Conservation (phyloP, 2,888 invertebrate genomes). For the Amiota communis region DNA sequence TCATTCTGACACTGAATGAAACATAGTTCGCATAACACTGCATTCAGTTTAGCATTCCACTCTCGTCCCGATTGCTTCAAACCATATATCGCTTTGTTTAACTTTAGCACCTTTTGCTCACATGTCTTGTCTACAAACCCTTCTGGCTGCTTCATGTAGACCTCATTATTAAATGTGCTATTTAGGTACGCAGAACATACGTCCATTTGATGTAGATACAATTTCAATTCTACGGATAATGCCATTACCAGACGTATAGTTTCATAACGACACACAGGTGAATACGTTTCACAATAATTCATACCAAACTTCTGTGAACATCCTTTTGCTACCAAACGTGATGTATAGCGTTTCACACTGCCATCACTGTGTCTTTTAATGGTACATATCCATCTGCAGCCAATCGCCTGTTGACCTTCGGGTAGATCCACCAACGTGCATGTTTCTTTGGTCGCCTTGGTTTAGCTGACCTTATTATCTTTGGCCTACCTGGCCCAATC, state of each 20-base stretch:
- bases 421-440: not conserved
- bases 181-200: no score
- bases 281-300: not conserved
- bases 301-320: constrained; percentile 1
- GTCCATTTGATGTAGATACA: no score
- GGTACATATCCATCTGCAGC: not conserved
- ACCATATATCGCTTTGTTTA: not conserved
- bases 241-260: no score
- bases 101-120: not conserved
- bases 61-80: not conserved
- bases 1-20: no score
- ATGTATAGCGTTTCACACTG: not conserved
- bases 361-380: not conserved
- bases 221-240: no score
- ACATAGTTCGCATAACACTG: no score
- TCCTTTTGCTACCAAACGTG: not conserved
- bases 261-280: no score
- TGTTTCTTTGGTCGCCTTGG: no score
- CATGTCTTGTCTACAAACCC: not conserved
- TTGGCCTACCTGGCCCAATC: no score
- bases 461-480: no score
- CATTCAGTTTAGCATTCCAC: not conserved
- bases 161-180: not conserved
- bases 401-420: not conserved
- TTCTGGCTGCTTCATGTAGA: not conserved